phyloP scores from a whole-genome alignment of 2,797 vertebrate genomes.

The Sciurus vulgaris region DNA sequence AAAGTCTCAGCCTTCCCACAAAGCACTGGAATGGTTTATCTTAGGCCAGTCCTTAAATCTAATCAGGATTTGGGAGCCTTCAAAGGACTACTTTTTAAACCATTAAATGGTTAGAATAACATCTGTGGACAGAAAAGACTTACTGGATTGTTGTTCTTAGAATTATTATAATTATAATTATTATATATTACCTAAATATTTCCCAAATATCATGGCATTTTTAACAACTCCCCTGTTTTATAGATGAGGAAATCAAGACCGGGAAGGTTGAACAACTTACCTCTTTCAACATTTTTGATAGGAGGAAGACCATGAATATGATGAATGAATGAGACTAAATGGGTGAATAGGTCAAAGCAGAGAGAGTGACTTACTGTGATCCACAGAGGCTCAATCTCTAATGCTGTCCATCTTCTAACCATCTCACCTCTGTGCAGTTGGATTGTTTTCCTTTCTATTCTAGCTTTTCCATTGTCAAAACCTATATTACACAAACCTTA shows the following conservation, averaged over 20 bases:
- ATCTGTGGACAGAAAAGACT: not conserved
- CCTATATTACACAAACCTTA: slow-evolving; percentile 8
- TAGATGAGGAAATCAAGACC: slow-evolving; percentile 40
- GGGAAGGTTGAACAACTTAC: not conserved
- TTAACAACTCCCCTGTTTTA: not conserved
- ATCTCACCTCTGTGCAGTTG: rapidly evolving
- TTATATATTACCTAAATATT: slow-evolving; percentile 2
- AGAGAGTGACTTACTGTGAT: not conserved
- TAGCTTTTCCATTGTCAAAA: slow-evolving; percentile 15
- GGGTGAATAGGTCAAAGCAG: not conserved
- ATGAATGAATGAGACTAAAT: not conserved
- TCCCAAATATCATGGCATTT: not conserved
- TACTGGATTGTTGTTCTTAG: not conserved
- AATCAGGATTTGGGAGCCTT: not conserved
- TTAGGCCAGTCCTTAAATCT: not conserved
- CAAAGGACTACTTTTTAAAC: not conserved
- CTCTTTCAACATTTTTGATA: not conserved
- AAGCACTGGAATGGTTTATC: not conserved
- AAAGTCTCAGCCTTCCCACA: not conserved
- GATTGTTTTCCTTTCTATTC: slow-evolving; percentile 24
- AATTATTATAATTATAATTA: not conserved
- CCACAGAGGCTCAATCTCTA: not conserved
- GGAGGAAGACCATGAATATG: not conserved
- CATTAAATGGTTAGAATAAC: not conserved
- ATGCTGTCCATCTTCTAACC: not conserved